These are phyloP conservation scores for Linyphia triangularis DNA, from an alignment of 2,888 invertebrate genomes.

Conservation along the genomic window DNA sequence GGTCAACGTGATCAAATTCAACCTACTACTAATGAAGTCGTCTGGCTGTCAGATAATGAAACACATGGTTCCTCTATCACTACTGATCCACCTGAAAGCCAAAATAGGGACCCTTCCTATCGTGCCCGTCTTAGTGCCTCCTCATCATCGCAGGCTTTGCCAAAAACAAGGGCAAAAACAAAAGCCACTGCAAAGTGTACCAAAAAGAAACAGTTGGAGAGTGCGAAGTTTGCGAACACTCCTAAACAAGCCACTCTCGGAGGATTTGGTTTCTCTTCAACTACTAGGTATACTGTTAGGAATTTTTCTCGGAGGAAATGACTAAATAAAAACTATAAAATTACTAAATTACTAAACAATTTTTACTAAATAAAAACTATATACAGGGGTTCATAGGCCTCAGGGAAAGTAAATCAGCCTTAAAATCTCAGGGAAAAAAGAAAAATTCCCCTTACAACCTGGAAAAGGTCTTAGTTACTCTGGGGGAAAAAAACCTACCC, in stretches of 20 bases:
- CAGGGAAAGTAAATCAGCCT: too few species aligned
- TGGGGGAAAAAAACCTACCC: too few species aligned
- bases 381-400: too few species aligned
- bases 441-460: too few species aligned
- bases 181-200: neutral
- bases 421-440: too few species aligned
- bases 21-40: neutral
- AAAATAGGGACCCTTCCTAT: slow-evolving; percentile 40
- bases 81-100: slow-evolving; percentile 24
- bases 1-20: neutral
- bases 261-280: slow-evolving; percentile 2
- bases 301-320: too few species aligned
- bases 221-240: neutral
- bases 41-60: slow-evolving; percentile 31
- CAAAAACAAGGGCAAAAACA: neutral
- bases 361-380: too few species aligned
- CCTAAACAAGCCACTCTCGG: neutral
- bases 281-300: neutral
- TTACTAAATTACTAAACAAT: too few species aligned
- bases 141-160: neutral
- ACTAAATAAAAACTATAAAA: too few species aligned
- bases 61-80: slow-evolving; percentile 28
- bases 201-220: neutral
- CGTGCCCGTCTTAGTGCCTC: neutral
- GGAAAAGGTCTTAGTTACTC: too few species aligned